Base-by-base conservation (phyloP, 2,888 invertebrate genomes). In the Omphaloscelis lunosa region DNA sequence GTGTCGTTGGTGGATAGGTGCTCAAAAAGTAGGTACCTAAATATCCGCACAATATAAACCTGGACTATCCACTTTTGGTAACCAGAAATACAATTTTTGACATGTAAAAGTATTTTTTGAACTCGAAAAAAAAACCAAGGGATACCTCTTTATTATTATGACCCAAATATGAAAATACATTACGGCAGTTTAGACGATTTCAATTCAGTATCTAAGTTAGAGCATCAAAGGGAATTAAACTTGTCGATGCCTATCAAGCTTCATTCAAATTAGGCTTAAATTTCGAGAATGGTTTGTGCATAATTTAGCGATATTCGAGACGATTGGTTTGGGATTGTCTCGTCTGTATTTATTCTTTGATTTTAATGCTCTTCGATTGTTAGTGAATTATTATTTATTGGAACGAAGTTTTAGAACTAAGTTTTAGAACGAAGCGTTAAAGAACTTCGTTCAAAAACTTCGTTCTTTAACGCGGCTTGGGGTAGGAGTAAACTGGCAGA, bases 191-290 rank as follows among this genome's bases (percentile, higher is more conserved):
- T 17, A 61, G 53, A 7, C 8, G n/a, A 76, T 80, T 63, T 20
- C 45, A 23, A 73, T 70, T 73, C 45, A 76, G 65, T 63, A 71
- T 58, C 59, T 29, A 63, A 83, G n/a, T 77, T 73, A 34, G 51
- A 75, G 79, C 68, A 56, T 80, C 41, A 76, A 72, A 59, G 39
- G 65, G 17, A 27, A 69, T 41, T 69, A n/a, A 58, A 51, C 34
- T 17, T 39, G 20, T 75, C 45, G n/a, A 34, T 70, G 73, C 34
- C 12, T 58, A 65, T 62, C 23, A 34, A 6, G n/a, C 20, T 45
- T 63, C 48, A 51, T 65, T 69, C 53, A 68, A 66, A 75, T 75
- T 63, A 48, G 27, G 34, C 29, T 61, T 27, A 9, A 61, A 61
- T 56, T 82, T 74, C 8, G 41, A 56, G 7, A 78, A 68, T 48